Conservation (phyloP, 1,140 invertebrate genomes). For the Leptonema lineaticorne region DNA sequence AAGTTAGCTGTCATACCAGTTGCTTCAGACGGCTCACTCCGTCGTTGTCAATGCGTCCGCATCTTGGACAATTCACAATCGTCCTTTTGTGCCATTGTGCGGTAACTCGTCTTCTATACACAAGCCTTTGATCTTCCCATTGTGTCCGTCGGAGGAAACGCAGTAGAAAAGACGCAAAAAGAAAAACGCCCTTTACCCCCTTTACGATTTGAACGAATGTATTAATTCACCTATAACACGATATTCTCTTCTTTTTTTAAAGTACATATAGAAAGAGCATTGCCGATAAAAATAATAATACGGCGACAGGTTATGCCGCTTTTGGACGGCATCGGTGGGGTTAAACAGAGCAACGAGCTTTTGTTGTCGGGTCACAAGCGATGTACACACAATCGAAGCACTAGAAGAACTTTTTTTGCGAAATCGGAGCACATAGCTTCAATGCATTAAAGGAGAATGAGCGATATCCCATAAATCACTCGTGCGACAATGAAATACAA, state of each 20-base stretch:
- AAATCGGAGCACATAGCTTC: conserved; percentile 15
- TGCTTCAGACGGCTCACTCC: conserved; percentile 2
- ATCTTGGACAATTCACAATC: conserved; percentile 26
- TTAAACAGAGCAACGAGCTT: conserved; percentile 5
- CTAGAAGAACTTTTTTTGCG: neutral
- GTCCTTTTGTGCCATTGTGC: conserved; percentile 26
- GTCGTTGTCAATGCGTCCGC: neutral
- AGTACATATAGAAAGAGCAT: neutral
- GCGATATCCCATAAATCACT: conserved; percentile 32
- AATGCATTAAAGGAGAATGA: conserved; percentile 16
- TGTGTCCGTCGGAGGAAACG: neutral
- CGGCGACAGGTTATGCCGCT: conserved; percentile 26
- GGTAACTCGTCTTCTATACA: conserved; percentile 26
- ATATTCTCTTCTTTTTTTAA: neutral
- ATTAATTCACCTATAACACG: conserved; percentile 28
- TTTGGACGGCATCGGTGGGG: neutral
- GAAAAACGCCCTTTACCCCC: neutral
- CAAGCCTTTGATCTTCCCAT: conserved; percentile 25
- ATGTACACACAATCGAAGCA: no score
- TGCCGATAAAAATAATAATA: conserved; percentile 5
- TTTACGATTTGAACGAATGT: neutral
- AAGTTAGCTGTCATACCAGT: neutral
- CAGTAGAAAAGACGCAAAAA: neutral
- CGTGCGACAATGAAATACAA: conserved; percentile 26
- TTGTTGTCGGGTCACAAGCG: conserved; percentile 6